Evolutionary conservation across 2,797 vertebrate species (phyloP), one percentile per base, ranked within the genome.

Genomic region (Astyanax mexicanus): DNA sequence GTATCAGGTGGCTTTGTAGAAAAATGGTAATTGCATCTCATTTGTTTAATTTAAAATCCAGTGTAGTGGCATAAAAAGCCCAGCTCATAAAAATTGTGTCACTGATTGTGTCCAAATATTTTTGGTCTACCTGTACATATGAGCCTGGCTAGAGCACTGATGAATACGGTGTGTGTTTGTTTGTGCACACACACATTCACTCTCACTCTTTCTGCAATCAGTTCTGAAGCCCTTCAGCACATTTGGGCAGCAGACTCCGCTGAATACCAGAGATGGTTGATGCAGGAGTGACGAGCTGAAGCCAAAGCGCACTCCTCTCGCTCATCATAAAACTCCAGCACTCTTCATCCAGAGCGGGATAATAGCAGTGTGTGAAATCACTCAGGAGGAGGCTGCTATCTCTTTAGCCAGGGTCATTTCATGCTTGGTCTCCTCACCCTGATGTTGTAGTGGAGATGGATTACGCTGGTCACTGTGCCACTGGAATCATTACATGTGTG

Each of bases 261-360:
- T 62, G 57, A 52, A 69, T 76, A 52, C 45, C 74, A 62, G n/a
- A 62, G 25, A 76, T 76, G 66, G 57, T 62, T 62, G 66, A 69
- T 51, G 27, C 66, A 51, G 25, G 40, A 69, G 17, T 70, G 57
- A 65, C n/a, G 37, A 4, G 10, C 11, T 23, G 49, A 70, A 65
- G 68, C 58, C 67, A 58, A 12, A 57, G 23, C 58, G 32, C 51
- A 67, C 72, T 78, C 51, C 35, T 32, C 35, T 52, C 19, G 57
- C 38, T 45, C 35, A 35, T n/a, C 49, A 32, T 49, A 67, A 67
- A 49, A 49, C n/a, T 25, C 58, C 66, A 37, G 27, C 27, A 32
- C 15, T 57, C 15, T 32, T 32, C 27, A 57, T 57, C 29, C 29
- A n/a, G 15, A 57, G 54, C 15, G 27, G 57, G 57, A 71, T 45